Evolutionary conservation across 1,140 invertebrate species (phyloP).

Genomic region (Camponotus vicinus): DNA sequence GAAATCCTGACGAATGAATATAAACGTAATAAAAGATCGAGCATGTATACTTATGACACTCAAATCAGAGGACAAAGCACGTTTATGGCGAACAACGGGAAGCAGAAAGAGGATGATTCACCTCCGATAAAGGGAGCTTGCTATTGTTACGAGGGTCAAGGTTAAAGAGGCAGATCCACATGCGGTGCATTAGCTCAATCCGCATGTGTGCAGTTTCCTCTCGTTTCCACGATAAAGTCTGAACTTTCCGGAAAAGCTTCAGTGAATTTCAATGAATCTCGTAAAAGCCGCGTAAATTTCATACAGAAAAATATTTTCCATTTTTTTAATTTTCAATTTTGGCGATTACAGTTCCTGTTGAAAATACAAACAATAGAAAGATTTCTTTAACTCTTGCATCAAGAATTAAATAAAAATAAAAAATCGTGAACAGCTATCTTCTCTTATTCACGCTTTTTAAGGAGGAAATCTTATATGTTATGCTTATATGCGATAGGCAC

Average conservation of each 20-base stretch:
- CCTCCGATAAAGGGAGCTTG: conserved; percentile 32
- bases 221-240: neutral
- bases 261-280: conserved; percentile 32
- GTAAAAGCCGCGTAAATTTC: neutral
- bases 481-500: neutral
- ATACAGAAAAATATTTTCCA: neutral
- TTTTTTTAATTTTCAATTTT: neutral
- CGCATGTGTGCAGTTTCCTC: conserved; percentile 12
- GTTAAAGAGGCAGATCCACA: conserved; percentile 51
- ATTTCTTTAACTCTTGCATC: neutral
- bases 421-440: neutral
- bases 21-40: conserved; percentile 1
- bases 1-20: neutral
- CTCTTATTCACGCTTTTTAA: conserved; percentile 1
- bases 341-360: neutral
- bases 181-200: conserved; percentile 22
- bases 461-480: neutral
- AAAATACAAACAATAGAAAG: neutral
- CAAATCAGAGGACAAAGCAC: conserved; percentile 30
- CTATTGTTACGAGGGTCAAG: conserved; percentile 59
- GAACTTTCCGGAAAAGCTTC: neutral
- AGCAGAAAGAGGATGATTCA: conserved; percentile 43
- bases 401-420: neutral
- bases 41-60: conserved; percentile 14
- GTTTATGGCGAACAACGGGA: conserved; percentile 19